Evolutionary conservation across 2,888 invertebrate genomes (phyloP).

Genomic region (Gari tellinella): DNA sequence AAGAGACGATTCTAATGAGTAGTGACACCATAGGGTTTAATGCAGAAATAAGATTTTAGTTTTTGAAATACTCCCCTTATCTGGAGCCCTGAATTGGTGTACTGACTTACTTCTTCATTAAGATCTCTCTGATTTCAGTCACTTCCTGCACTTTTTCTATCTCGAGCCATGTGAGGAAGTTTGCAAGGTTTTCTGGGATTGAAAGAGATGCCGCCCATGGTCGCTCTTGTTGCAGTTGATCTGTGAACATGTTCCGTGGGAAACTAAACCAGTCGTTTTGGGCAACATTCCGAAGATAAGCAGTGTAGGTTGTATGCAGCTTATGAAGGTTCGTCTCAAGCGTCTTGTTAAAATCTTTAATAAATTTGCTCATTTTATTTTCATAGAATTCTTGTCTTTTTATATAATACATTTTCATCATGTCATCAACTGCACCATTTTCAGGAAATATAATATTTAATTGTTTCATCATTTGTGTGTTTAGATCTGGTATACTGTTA

Average conservation of each 20-base stretch:
- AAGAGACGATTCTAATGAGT: too few relatives aligned
- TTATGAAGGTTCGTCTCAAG: conserved; percentile 66
- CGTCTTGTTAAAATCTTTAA: conserved; percentile 70
- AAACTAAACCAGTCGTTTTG: conserved; percentile 79
- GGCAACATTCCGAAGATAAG: conserved; percentile 73
- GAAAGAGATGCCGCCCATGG: conserved; percentile 31
- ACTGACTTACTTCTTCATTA: conserved; percentile 65
- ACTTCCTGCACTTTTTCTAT: conserved; percentile 75
- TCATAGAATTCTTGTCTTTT: conserved; percentile 58
- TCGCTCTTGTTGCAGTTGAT: conserved; percentile 63
- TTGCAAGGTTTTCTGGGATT: conserved; percentile 60
- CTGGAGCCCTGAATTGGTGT: too few relatives aligned
- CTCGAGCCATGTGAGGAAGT: conserved; percentile 76
- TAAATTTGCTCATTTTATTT: conserved; percentile 67
- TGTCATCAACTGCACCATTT: conserved; percentile 62
- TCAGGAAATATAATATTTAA: conserved; percentile 61
- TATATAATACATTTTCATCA: conserved; percentile 54
- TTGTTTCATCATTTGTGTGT: conserved; percentile 41
- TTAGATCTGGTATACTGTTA: conserved; percentile 56
- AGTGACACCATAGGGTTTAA: too few relatives aligned
- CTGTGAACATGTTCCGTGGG: conserved; percentile 73
- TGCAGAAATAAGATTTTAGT: too few relatives aligned
- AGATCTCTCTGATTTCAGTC: conserved; percentile 61
- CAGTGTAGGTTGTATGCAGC: conserved; percentile 68
- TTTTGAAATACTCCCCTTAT: too few relatives aligned